Conservation (phyloP, 2,888 invertebrate genomes). For the Lasioglossum marginatum region DNA sequence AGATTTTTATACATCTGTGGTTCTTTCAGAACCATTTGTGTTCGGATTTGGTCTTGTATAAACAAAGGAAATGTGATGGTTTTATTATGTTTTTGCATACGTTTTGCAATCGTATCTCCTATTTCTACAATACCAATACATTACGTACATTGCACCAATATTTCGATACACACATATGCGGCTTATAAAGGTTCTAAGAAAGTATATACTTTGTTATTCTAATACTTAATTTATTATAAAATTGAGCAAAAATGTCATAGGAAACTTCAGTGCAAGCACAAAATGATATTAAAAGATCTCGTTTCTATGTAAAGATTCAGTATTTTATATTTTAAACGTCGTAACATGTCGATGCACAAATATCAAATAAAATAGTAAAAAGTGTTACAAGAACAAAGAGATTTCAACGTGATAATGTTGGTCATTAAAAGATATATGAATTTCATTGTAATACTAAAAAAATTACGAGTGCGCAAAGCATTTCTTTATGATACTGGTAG, state of each 20-base stretch:
- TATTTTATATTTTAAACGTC: constrained; percentile 16
- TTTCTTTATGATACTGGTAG: constrained; percentile 30
- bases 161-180: constrained; percentile 31
- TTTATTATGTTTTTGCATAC: not conserved
- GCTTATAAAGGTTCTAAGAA: constrained; percentile 47
- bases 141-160: constrained; percentile 61
- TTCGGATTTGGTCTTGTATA: not conserved
- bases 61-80: constrained; percentile 15
- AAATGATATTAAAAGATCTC: constrained; percentile 30
- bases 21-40: constrained; percentile 23
- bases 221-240: constrained; percentile 69
- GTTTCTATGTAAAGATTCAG: constrained; percentile 19
- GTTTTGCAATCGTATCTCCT: constrained; percentile 12
- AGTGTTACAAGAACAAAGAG: constrained; percentile 20
- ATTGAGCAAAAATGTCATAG: constrained; percentile 77
- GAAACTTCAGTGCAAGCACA: constrained; percentile 57
- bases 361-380: constrained; percentile 40
- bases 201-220: constrained; percentile 52
- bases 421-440: constrained; percentile 37
- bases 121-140: constrained; percentile 51
- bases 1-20: constrained; percentile 12
- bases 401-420: constrained; percentile 29
- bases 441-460: constrained; percentile 52
- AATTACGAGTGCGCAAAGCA: constrained; percentile 27
- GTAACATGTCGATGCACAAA: constrained; percentile 10